Conservation (phyloP, 2,797 vertebrate genomes). For the Glossophaga mutica region DNA sequence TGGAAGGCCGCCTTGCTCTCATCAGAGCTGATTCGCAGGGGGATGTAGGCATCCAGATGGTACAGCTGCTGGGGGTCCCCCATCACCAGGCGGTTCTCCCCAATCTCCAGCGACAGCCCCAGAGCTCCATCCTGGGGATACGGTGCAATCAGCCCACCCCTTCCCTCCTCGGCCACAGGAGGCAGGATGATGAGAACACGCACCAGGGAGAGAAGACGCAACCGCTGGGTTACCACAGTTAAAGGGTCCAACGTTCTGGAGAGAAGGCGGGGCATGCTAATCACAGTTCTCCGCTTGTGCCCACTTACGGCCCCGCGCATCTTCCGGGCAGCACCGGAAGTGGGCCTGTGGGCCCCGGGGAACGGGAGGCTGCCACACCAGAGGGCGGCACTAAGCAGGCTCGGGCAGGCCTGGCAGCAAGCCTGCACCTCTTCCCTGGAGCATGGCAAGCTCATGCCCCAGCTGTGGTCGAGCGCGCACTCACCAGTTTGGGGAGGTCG, state of each 20-base stretch:
- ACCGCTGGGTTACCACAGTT: background rate
- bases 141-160: background rate
- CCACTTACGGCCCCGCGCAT: background rate
- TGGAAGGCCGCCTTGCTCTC: slow-evolving; percentile 88
- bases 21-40: slow-evolving; percentile 83
- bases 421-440: background rate
- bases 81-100: slow-evolving; percentile 89
- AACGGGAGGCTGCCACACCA: background rate
- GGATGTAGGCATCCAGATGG: slow-evolving; percentile 87
- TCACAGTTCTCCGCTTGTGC: background rate
- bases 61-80: slow-evolving; percentile 85
- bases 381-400: background rate
- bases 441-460: background rate
- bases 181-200: accelerated
- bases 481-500: slow-evolving; percentile 89
- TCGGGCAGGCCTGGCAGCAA: background rate
- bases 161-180: background rate
- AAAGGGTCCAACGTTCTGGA: background rate
- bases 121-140: slow-evolving; percentile 70
- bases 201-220: background rate
- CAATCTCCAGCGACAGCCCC: slow-evolving; percentile 86
- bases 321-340: background rate
- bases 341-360: background rate
- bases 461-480: background rate
- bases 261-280: background rate